These are phyloP conservation scores for Nothoprocta pentlandii DNA, from an alignment of 2,113 vertebrate genomes.

Conservation along the genomic window DNA sequence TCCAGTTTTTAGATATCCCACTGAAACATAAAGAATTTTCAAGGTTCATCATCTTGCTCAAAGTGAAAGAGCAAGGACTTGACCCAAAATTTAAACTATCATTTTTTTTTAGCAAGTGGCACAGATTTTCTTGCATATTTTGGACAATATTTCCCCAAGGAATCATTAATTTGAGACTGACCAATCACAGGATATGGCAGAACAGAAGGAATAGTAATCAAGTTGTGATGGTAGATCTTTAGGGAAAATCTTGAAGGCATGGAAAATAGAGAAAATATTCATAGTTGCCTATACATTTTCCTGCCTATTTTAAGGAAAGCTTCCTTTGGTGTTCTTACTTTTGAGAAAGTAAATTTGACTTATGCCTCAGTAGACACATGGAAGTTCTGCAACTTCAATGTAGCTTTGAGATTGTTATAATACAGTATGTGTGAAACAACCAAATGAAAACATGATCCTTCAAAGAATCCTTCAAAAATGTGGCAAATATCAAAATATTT, in stretches of 20 bases:
- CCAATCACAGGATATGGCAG: not conserved
- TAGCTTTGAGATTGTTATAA: not conserved
- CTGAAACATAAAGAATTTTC: not conserved
- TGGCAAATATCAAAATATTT: not conserved
- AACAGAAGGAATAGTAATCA: not conserved
- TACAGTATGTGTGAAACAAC: not conserved
- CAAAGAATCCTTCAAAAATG: not conserved
- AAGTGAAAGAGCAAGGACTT: not conserved
- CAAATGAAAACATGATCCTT: not conserved
- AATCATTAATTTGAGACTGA: not conserved
- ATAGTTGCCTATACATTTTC: not conserved
- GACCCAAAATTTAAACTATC: not conserved
- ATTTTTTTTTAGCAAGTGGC: not conserved
- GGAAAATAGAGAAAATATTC: not conserved
- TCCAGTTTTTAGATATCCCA: not conserved
- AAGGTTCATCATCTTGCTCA: not conserved
- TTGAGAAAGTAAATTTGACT: not conserved
- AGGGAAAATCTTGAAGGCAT: not conserved
- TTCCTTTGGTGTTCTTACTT: not conserved
- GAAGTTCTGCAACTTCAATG: not conserved
- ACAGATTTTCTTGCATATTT: not conserved
- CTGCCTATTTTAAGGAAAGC: not conserved
- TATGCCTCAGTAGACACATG: not conserved
- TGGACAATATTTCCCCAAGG: not conserved
- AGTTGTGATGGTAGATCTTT: too few relatives aligned